Conservation (phyloP, 2,113 vertebrate species). For the Tachysurus fulvidraco region DNA sequence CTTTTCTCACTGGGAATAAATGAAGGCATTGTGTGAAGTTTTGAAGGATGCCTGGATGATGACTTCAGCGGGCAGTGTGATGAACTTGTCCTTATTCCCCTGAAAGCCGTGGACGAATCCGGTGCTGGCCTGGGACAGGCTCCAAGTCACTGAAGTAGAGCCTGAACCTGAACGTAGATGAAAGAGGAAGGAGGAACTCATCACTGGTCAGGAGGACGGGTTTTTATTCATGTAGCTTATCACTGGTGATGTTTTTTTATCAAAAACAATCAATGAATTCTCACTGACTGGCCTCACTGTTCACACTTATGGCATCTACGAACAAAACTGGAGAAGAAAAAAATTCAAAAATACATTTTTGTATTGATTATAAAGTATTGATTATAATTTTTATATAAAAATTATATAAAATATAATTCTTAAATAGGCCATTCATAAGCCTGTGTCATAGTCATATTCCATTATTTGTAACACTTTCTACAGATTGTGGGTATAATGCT, state of each 20-base stretch:
- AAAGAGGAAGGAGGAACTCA: conserved; percentile 9
- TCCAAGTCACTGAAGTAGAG: conserved; percentile 58
- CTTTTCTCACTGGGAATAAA: conserved; percentile 67
- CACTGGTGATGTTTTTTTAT: background rate
- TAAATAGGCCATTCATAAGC: background rate
- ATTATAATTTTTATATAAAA: no score
- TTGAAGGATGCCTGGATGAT: conserved; percentile 68
- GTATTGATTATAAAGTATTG: no score
- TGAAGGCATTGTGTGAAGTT: conserved; percentile 61
- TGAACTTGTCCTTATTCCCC: conserved; percentile 73
- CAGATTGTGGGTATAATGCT: background rate
- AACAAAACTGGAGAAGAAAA: background rate
- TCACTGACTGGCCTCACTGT: background rate
- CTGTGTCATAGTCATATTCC: no score
- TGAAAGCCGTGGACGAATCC: conserved; percentile 61
- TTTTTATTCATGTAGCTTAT: background rate
- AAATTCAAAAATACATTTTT: background rate
- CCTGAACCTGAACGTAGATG: conserved; percentile 16
- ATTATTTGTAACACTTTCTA: background rate
- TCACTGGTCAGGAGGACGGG: background rate
- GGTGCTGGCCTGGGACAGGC: conserved; percentile 68
- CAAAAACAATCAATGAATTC: background rate
- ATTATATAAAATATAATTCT: no score
- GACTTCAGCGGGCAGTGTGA: conserved; percentile 69
- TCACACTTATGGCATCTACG: background rate